Base-by-base conservation (phyloP, 1,140 invertebrate species). In the Diplogasteroides magnus region DNA sequence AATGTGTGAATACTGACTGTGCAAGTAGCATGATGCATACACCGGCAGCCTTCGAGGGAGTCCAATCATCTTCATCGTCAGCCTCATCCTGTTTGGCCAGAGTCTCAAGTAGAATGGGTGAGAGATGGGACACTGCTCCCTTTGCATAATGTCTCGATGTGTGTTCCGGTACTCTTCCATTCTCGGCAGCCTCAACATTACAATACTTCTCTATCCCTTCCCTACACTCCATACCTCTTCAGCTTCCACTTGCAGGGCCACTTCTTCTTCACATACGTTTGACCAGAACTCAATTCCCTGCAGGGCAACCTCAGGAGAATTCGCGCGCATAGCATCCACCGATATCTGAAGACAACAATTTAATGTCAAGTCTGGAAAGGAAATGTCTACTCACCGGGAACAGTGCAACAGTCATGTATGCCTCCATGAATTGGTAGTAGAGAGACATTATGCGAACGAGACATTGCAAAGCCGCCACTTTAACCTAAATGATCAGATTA, bases 231-330 rank as follows among this genome's bases (percentile, higher is more conserved):
- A 31, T 64, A 60, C 94, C 77, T 98, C 96, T 56, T 90, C 90
- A 74, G 91, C 91, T 85, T 98, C 94, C 83, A 97, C 93, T 2
- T 91, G 89, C 73, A 99, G 86, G 85, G 97, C 94, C 29, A 97
- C 92, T 86, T 99, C 97, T 86, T 98, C 96, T 85, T 99, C 97
- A 81, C 95, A 96, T 0, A 98, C 95, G 82, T 96, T 98, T 0
- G 95, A 98, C 97, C 97, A 99, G 86, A 99, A 99, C 84, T 99
- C 97, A 84, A 99, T 98, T 74, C 97, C 97, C 86, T 99, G 97
- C 56, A 99, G 86, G 29, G 93, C 90, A 59, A 99, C 90, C 76
- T 97, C 93, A 86, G 98, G 94, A 68, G 90, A 89, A 58, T 94
- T 91, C 55, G 91, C 93, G 85, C 95, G 96, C 93, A 99, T 99